Evolutionary conservation across 2,113 vertebrate genomes (phyloP), one percentile per base, ranked within the genome.

Genomic region (Anser brachyrhynchus): DNA sequence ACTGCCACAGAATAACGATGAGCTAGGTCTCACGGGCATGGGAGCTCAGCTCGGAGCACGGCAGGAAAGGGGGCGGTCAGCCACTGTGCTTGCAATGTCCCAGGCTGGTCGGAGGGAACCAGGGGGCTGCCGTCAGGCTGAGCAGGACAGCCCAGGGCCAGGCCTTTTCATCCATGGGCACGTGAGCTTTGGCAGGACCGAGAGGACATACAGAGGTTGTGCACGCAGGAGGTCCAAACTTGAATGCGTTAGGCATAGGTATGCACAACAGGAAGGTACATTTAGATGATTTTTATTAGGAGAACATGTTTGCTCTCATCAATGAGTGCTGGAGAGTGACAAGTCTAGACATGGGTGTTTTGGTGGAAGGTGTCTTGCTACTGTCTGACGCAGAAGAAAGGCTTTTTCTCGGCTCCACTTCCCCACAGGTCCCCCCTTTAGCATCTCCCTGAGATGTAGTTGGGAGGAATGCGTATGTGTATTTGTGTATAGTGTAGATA

Each of bases 351-450:
- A 4, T 0, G 0, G 13, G 43, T 14, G 1, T 20, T 62, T n/a
- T 31, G 33, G 8, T 37, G 46, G 77, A 75, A 76, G 29, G 13
- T 8, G 13, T 54, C 58, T 80, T 29, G 61, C 55, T 37, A 2
- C 55, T 43, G 37, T 65, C 41, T 33, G 35, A 19, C 4, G 37
- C 44, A 55, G 21, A 26, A 29, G 31, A 46, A 52, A 21, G 35
- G 22, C 22, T 9, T 3, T 0, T 17, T 11, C 64, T n/a, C n/a
- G 7, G 3, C 54, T 41, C 29, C 1, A 0, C 43, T 41, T 74
- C 51, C 66, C 12, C 19, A 14, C 43, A 81, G 46, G 10, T 28
- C 13, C 57, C 26, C 44, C 35, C n/a, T 31, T 41, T 31, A 16
- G 33, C 21, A 20, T 31, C 39, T 57, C 39, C 39, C 18, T 1